phyloP scores from a whole-genome alignment of 2,888 invertebrate species.

The Parnassius mnemosyne region DNA sequence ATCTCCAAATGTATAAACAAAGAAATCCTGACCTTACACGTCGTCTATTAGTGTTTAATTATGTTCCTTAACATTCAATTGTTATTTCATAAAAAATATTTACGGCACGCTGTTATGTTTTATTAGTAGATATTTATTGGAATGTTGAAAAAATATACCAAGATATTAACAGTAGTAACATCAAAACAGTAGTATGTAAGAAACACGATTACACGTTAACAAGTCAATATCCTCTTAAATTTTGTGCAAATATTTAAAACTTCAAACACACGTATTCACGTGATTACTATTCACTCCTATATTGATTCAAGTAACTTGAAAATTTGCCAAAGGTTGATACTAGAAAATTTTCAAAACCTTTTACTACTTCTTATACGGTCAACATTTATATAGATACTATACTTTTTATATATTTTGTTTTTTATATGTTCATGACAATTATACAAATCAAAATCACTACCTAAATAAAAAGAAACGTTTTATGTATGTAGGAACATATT shows the following conservation, averaged over 20 bases:
- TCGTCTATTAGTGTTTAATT: slow-evolving; percentile 12
- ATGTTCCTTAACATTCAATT: slow-evolving; percentile 9
- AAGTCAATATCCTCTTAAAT: slow-evolving; percentile 45
- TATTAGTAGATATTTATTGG: background rate
- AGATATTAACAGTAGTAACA: slow-evolving; percentile 14
- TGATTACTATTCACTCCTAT: no score
- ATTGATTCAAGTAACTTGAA: slow-evolving; percentile 30
- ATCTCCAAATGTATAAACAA: slow-evolving; percentile 4
- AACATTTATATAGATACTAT: background rate
- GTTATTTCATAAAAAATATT: slow-evolving; percentile 4
- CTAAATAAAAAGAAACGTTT: background rate
- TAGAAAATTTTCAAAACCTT: slow-evolving; percentile 11
- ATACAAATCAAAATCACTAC: background rate
- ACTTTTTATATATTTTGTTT: slow-evolving; percentile 8
- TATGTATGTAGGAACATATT: no score
- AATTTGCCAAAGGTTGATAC: slow-evolving; percentile 26
- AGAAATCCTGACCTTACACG: slow-evolving; percentile 3
- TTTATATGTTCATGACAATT: background rate
- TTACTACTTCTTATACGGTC: background rate
- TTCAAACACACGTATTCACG: slow-evolving; percentile 37
- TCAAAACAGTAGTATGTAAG: slow-evolving; percentile 12
- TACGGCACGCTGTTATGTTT: background rate
- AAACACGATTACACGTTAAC: slow-evolving; percentile 25
- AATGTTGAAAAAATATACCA: no score
- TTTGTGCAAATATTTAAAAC: slow-evolving; percentile 41